A percentile compares a stretch with the other conserved stretches of the same genome.
phyloP scores from a whole-genome alignment of 2,797 vertebrate genomes.

The Malacoctenus gilli region DNA sequence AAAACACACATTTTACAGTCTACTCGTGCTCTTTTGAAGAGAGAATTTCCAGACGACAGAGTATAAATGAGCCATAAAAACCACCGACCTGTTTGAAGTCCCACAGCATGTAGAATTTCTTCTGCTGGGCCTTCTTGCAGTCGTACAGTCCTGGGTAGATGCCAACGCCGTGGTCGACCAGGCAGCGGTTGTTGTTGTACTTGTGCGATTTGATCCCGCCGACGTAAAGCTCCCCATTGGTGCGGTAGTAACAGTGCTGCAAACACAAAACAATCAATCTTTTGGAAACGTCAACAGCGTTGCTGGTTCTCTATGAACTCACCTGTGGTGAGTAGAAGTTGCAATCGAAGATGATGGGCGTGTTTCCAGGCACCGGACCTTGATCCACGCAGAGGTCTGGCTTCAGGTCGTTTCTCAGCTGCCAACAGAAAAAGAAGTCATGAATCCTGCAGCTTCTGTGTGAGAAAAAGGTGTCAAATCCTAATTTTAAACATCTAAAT shows the following conservation, averaged over 20 bases:
- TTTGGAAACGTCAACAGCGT: too few relatives aligned
- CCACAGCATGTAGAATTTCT: conserved; percentile 69
- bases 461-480: too few relatives aligned
- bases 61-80: background rate
- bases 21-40: background rate
- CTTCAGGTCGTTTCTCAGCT: conserved; percentile 68
- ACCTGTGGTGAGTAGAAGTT: conserved; percentile 70
- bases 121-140: conserved; percentile 60
- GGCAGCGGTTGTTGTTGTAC: conserved; percentile 73
- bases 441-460: too few relatives aligned
- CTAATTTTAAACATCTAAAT: too few relatives aligned
- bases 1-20: conserved; percentile 24
- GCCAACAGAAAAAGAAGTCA: conserved; percentile 20
- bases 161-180: conserved; percentile 67
- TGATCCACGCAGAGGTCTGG: conserved; percentile 70
- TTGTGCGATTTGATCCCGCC: conserved; percentile 75
- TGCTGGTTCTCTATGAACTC: background rate
- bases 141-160: conserved; percentile 54
- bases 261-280: too few relatives aligned
- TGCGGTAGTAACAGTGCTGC: conserved; percentile 66
- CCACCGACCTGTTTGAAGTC: conserved; percentile 75
- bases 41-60: too few relatives aligned
- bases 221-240: conserved; percentile 68
- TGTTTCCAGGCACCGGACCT: conserved; percentile 68
- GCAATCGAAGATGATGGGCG: conserved; percentile 68